Percentiles rank a stretch among this genome's conserved stretches.
phyloP scores from a whole-genome alignment of 2,113 vertebrate genomes.

The Piaya cayana region DNA sequence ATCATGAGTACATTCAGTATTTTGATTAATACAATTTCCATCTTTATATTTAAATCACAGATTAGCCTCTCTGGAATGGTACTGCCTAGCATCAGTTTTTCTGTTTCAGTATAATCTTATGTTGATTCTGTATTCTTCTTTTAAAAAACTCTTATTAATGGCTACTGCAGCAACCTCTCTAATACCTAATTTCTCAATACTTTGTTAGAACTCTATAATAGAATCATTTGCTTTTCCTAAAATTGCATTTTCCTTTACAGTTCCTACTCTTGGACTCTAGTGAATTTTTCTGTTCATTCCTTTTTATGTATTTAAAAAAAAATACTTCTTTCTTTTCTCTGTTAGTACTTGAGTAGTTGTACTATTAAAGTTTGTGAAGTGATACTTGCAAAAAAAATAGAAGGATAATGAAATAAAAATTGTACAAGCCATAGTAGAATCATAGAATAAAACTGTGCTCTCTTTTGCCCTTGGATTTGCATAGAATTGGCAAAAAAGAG shows the following conservation, averaged over 20 bases:
- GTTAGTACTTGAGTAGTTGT: background rate
- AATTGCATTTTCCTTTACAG: background rate
- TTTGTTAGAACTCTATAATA: background rate
- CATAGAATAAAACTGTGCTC: conserved; percentile 8
- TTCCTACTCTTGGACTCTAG: background rate
- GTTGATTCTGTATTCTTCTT: background rate
- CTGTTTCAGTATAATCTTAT: background rate
- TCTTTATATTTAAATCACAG: background rate
- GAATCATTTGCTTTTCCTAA: background rate
- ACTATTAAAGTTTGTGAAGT: background rate
- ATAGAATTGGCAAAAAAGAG: conserved; percentile 33
- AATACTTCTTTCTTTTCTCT: background rate
- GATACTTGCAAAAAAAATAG: conserved; percentile 2
- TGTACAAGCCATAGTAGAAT: conserved; percentile 12
- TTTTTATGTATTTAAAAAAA: background rate
- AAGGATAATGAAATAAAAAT: background rate
- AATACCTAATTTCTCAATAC: background rate
- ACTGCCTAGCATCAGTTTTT: background rate
- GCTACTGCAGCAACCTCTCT: background rate
- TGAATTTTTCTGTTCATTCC: background rate
- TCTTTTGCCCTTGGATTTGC: conserved; percentile 39
- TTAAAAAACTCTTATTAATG: background rate
- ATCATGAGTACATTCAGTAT: background rate
- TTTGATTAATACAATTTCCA: background rate
- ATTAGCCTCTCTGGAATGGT: background rate